Evolutionary conservation across 2,888 invertebrate genomes (phyloP).

Genomic region (Drosophila greeni): DNA sequence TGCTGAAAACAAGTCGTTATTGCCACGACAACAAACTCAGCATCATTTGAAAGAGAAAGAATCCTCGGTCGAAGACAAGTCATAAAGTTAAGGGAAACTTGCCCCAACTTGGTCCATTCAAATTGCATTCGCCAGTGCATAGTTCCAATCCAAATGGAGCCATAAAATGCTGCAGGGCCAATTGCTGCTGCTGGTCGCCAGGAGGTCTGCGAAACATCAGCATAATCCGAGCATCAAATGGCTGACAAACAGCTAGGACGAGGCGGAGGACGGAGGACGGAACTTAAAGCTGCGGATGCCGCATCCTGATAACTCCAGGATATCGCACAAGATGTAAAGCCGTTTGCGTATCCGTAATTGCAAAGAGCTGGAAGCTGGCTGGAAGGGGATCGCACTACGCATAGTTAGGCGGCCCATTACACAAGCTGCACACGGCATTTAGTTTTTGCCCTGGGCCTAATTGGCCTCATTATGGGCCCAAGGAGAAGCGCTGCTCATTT

Average conservation of each 20-base stretch:
- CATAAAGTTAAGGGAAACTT: conserved; percentile 24
- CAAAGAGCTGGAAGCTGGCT: background rate
- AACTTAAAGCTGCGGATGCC: conserved; percentile 38
- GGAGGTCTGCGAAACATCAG: conserved; percentile 41
- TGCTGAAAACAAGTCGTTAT: conserved; percentile 5
- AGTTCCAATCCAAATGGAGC: conserved; percentile 38
- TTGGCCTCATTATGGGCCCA: conserved; percentile 67
- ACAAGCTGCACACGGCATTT: conserved; percentile 69
- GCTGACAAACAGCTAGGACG: conserved; percentile 26
- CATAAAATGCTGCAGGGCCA: conserved; percentile 36
- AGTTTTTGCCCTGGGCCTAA: conserved; percentile 68
- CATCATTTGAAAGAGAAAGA: conserved; percentile 8
- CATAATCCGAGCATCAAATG: conserved; percentile 31
- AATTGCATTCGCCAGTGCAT: conserved; percentile 24
- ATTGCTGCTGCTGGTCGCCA: conserved; percentile 40
- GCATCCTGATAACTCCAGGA: conserved; percentile 9
- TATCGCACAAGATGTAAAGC: conserved; percentile 28
- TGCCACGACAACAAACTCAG: conserved; percentile 5
- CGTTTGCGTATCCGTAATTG: conserved; percentile 30
- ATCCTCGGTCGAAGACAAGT: conserved; percentile 17
- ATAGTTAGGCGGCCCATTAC: conserved; percentile 65
- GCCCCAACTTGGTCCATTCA: conserved; percentile 16
- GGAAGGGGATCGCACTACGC: conserved; percentile 17
- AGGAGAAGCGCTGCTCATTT: conserved; percentile 61
- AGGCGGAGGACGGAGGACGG: conserved; percentile 9